Evolutionary conservation across 2,113 vertebrate species (phyloP).

Genomic region (Rostratula benghalensis): DNA sequence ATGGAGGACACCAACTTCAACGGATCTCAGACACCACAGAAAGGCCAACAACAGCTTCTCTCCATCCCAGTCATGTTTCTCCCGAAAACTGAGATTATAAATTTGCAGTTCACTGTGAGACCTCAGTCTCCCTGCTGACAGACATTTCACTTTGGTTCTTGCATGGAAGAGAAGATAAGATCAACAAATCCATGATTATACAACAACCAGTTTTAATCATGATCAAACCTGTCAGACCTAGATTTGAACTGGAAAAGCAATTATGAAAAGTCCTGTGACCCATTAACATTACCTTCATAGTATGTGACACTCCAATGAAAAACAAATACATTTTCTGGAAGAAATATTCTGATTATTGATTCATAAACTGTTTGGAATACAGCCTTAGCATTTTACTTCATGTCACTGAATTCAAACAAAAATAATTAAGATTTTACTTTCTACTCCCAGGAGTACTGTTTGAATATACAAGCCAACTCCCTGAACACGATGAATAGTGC

Average conservation of each 20-base stretch:
- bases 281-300: background rate
- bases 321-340: background rate
- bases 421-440: constrained; percentile 43
- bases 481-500: background rate
- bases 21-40: background rate
- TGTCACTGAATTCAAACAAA: constrained; percentile 5
- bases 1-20: background rate
- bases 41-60: background rate
- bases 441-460: constrained; percentile 30
- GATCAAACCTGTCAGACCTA: background rate
- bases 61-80: background rate
- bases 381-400: background rate
- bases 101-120: background rate
- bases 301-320: background rate
- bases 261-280: background rate
- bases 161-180: background rate
- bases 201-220: background rate
- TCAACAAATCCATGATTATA: background rate
- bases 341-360: constrained; percentile 36
- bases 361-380: background rate
- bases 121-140: background rate
- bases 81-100: background rate
- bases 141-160: background rate
- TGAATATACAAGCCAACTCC: constrained; percentile 33
- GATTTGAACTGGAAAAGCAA: background rate